These are phyloP conservation scores for Antheraea mylitta DNA, from an alignment of 1,140 invertebrate genomes.

Conservation along the genomic window DNA sequence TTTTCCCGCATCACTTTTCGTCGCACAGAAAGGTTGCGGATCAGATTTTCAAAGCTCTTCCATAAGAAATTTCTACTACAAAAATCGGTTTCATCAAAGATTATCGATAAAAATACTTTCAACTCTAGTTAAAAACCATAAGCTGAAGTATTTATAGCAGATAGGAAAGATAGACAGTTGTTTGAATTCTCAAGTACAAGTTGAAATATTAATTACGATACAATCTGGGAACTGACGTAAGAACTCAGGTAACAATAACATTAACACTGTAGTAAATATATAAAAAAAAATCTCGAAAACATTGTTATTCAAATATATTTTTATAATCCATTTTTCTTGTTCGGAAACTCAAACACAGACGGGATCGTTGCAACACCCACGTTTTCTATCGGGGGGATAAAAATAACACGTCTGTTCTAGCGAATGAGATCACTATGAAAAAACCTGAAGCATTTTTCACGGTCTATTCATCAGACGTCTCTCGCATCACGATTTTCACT, in stretches of 20 bases:
- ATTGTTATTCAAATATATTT: conserved; percentile 16
- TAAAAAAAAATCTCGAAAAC: conserved; percentile 12
- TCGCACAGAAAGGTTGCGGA: too few relatives aligned
- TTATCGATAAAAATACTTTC: too few relatives aligned
- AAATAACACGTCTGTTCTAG: conserved; percentile 27
- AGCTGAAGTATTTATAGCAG: too few relatives aligned
- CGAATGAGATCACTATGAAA: conserved; percentile 19
- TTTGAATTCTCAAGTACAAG: neutral
- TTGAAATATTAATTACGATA: neutral
- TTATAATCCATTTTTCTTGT: conserved; percentile 22
- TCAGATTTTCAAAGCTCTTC: too few relatives aligned
- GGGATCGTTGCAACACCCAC: conserved; percentile 23
- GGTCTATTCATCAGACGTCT: conserved; percentile 25
- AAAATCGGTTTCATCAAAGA: too few relatives aligned
- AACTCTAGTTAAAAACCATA: too few relatives aligned
- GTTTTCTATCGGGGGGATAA: conserved; percentile 22
- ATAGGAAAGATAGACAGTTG: neutral
- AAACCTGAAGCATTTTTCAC: conserved; percentile 19
- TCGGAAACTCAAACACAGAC: conserved; percentile 25
- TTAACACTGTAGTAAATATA: conserved; percentile 2
- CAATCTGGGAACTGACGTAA: conserved; percentile 5
- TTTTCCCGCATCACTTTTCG: too few relatives aligned
- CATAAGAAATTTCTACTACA: too few relatives aligned
- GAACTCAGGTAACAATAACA: conserved; percentile 10
- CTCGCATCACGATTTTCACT: conserved; percentile 30